Base-by-base conservation (phyloP, 1,140 invertebrate genomes). In the Temnothorax curvispinosus region DNA sequence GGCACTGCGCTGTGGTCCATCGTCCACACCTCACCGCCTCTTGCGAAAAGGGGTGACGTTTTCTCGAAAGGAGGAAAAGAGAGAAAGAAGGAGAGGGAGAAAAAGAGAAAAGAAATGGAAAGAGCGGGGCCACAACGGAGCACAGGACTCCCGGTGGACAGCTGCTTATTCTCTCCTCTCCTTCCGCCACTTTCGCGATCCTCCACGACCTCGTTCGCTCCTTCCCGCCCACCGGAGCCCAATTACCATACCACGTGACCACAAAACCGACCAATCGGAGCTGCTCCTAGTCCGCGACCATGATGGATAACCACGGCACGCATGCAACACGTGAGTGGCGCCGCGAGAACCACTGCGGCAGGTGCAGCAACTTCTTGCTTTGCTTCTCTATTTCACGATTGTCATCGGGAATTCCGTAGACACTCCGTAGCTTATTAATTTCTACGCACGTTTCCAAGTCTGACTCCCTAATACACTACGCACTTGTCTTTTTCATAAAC, bases 171-270 rank as follows among this genome's bases (percentile, higher is more conserved):
- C 85, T 82, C 93, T 93, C 85, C 94, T 95, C 92, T 95, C 95
- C 91, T 93, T 93, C 88, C 94, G 93, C 94, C 94, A 92, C 92
- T 93, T 94, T 92, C 92, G 93, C 94, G 85, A 95, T 96, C 88
- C 94, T 94, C 88, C 87, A 88, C 92, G 88, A 91, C 89, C 92
- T 94, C 93, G 90, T 93, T 92, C 92, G 88, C 89, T 91, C 91
- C 92, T 94, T 89, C 90, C 93, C 96, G 95, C 96, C 96, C 95
- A 95, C 95, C 93, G 91, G 89, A 91, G 91, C 92, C 92, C 95
- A 95, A 96, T 96, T 96, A 96, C 94, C 95, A 95, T 95, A 95
- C 93, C 96, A 96, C 96, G 96, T 96, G 96, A 96, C 94, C 89
- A 65, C 85, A 76, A 41, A 77, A 11, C 81, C 87, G 88, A 94